Evolutionary conservation across 2,113 vertebrate species (phyloP), one percentile per base, ranked within the genome.

Genomic region (Brachionichthys hirsutus): DNA sequence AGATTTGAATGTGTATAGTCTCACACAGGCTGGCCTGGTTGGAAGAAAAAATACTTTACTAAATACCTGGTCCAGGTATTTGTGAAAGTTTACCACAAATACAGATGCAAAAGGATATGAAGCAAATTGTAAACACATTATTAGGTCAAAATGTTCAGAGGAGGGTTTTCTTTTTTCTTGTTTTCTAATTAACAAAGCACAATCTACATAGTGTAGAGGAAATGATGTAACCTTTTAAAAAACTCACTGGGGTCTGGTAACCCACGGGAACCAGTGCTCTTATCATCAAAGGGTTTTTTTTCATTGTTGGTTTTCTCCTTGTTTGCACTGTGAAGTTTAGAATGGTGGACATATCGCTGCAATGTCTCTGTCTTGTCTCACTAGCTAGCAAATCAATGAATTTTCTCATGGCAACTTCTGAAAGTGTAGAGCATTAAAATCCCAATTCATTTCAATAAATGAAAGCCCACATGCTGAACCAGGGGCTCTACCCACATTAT

Each of bases 131-230:
- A 73, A n/a, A 87, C 74, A 75, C 36, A 80, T 49, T 35, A 88
- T 80, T 81, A 82, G 82, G 77, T 82, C 78, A 51, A 75, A 73
- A 54, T 59, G 72, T 84, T 83, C 43, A 83, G 77, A 70, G 62
- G 81, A 86, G 78, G 71, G 78, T 83, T 81, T 75, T 76, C 74
- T 78, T 82, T 72, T 82, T 89, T 35, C 79, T 81, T 88, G 74
- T 90, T 91, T 90, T 86, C 67, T 89, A 89, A 91, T 87, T 84
- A 89, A 91, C 85, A 91, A 91, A 92, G 91, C 92, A 92, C 91
- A 92, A 92, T 90, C 88, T 89, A 87, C 79, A 86, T 84, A 81
- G 84, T 56, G 62, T 77, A 83, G 79, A 80, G 77, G 71, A 73
- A 82, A 82, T 70, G 67, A 65, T 77, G 79, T 87, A 82, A 81